Evolutionary conservation across 2,888 invertebrate species (phyloP).

Genomic region (Myopa testacea): DNA sequence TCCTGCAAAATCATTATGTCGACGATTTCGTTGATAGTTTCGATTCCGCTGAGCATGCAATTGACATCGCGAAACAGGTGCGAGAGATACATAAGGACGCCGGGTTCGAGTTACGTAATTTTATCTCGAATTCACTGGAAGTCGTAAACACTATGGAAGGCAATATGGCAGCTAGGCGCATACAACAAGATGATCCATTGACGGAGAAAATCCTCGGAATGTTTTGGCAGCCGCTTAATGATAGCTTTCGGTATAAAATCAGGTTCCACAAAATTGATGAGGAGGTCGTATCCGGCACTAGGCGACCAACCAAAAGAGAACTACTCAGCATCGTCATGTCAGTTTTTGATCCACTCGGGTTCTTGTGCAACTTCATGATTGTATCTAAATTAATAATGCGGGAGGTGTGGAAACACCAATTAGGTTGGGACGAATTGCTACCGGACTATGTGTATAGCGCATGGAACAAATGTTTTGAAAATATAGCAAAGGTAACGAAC

Average conservation of each 20-base stretch:
- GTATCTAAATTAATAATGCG: conserved; percentile 41
- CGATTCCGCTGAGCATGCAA: conserved; percentile 30
- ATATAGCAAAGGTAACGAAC: conserved; percentile 12
- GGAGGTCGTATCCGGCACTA: conserved; percentile 34
- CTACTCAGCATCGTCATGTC: conserved; percentile 20
- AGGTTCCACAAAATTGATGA: conserved; percentile 38
- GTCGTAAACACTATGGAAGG: conserved; percentile 20
- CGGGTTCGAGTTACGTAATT: conserved; percentile 43
- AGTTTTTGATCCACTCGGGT: conserved; percentile 39
- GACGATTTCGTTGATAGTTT: conserved; percentile 45
- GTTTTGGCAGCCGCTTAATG: conserved; percentile 38
- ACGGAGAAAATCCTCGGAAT: conserved; percentile 35
- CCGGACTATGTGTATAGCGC: neutral
- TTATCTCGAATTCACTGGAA: conserved; percentile 40
- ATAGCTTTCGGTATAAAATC: conserved; percentile 41
- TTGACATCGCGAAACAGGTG: conserved; percentile 34
- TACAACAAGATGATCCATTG: neutral
- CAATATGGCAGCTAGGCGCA: conserved; percentile 11
- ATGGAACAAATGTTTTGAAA: conserved; percentile 30
- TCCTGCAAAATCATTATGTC: conserved; percentile 39
- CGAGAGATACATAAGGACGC: conserved; percentile 39
- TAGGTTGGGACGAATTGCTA: conserved; percentile 29
- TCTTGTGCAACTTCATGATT: conserved; percentile 36
- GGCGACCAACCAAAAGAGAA: conserved; percentile 19
- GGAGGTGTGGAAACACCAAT: conserved; percentile 38